Percentiles rank a stretch among this genome's conserved stretches.
Evolutionary conservation across 2,888 invertebrate genomes (phyloP).

Genomic region (Hermaeophaga mercurialis): DNA sequence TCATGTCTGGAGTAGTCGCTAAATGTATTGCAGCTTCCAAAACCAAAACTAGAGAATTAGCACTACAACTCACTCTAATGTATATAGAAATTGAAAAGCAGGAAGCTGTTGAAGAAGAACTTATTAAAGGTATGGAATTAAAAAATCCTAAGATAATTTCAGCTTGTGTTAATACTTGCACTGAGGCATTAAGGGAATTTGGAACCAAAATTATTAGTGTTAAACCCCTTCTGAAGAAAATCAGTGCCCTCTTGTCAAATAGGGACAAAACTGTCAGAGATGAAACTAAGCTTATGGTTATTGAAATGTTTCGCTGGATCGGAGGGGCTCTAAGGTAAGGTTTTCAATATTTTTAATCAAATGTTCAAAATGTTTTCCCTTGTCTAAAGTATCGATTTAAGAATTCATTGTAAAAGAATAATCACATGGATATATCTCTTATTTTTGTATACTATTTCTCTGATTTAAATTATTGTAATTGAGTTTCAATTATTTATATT

Average conservation of each 20-base stretch:
- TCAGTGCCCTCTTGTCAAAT: conserved; percentile 83
- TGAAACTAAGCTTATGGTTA: conserved; percentile 87
- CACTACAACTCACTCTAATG: conserved; percentile 88
- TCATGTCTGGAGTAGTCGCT: conserved; percentile 74
- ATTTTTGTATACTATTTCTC: too few species aligned
- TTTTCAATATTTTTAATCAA: background rate
- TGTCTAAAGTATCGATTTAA: too few species aligned
- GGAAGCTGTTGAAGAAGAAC: conserved; percentile 86
- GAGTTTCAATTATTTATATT: too few species aligned
- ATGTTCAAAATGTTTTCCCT: too few species aligned
- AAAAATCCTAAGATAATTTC: conserved; percentile 96
- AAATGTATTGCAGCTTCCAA: conserved; percentile 94
- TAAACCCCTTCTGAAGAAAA: conserved; percentile 88
- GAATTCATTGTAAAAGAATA: too few species aligned
- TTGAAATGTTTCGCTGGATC: conserved; percentile 84
- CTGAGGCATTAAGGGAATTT: conserved; percentile 83
- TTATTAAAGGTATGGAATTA: conserved; percentile 91
- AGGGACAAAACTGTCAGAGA: conserved; percentile 91
- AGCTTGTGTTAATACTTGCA: conserved; percentile 78
- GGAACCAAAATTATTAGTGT: conserved; percentile 89
- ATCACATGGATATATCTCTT: too few species aligned
- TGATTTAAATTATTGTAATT: too few species aligned
- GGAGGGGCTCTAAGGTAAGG: conserved; percentile 52
- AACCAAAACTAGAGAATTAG: conserved; percentile 89
- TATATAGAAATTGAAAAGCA: conserved; percentile 96